Base-by-base conservation (phyloP, 1,140 invertebrate genomes). In the Brachionus manjavacas region DNA sequence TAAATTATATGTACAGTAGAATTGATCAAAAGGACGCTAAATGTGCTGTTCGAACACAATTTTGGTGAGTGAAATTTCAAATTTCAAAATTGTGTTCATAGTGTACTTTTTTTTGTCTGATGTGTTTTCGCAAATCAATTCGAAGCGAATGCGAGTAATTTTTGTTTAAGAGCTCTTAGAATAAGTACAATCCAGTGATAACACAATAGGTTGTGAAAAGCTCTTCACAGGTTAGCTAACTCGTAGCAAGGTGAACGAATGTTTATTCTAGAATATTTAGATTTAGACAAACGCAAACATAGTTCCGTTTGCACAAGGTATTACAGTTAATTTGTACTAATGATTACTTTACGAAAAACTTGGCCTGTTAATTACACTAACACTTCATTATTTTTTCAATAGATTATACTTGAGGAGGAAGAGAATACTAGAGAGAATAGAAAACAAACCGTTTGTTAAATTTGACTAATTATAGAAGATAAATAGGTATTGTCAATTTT, bases 361-460 rank as follows among this genome's bases (percentile, higher is more conserved):
- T 39, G 16, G 28, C 28, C 68, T 72, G 68, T 72, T 72, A 72
- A 72, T 72, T 72, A 72, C 68, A 41, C 31, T 72, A 72, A 72
- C 68, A 72, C 68, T 72, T 72, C 39, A 72, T 72, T 72, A 72
- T 72, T 72, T 72, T 72, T 39, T 20, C n/a, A 72, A 72, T 72
- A 41, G 68, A 72, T 72, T 72, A 72, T 41, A 20, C 52, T 60
- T 60, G 52, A 60, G 52, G 52, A 60, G 52, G 52, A 60, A 60
- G 20, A 60, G 52, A 60, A 60, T 60, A 60, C 9, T 60, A 23
- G 43, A 46, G 14, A 46, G n/a, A 60, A 60, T 60, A 60, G 52
- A 60, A 60, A 60, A 60, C 52, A 60, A 60, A 23, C 52, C 52
- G 52, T 60, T 60, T 20, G 52, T 60, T 20, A 60, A 60, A 60